Percentiles rank a stretch among this genome's conserved stretches.
These are phyloP conservation scores for Equus quagga DNA, from an alignment of 2,113 vertebrate genomes.

Conservation along the genomic window DNA sequence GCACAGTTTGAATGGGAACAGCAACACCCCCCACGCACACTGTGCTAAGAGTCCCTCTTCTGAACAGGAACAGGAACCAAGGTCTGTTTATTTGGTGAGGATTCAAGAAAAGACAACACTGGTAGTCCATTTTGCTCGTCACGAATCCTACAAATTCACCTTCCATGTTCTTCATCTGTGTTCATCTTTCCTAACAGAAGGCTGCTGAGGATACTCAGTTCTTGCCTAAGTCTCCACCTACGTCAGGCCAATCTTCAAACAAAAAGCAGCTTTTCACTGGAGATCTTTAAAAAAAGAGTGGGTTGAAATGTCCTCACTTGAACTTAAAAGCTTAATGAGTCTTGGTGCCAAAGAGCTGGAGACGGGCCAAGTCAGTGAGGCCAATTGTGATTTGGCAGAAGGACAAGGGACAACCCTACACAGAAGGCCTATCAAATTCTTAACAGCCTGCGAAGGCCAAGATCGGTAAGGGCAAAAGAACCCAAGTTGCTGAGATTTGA, in stretches of 20 bases:
- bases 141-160: background rate
- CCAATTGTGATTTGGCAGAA: slow-evolving; percentile 81
- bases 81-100: background rate
- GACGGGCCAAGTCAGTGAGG: slow-evolving; percentile 76
- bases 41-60: slow-evolving; percentile 32
- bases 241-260: slow-evolving; percentile 56
- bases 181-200: slow-evolving; percentile 55
- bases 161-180: slow-evolving; percentile 38
- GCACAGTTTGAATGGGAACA: background rate
- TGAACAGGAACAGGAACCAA: slow-evolving; percentile 37
- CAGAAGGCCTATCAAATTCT: slow-evolving; percentile 73
- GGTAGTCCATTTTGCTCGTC: slow-evolving; percentile 15
- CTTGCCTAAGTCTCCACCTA: slow-evolving; percentile 58
- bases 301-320: slow-evolving; percentile 84
- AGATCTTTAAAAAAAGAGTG: slow-evolving; percentile 60
- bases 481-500: slow-evolving; percentile 36
- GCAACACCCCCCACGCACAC: background rate
- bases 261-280: slow-evolving; percentile 72
- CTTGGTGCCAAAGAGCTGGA: slow-evolving; percentile 82
- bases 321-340: slow-evolving; percentile 86
- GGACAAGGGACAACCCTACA: slow-evolving; percentile 67
- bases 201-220: background rate
- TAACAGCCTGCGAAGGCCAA: slow-evolving; percentile 20
- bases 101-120: background rate
- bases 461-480: slow-evolving; percentile 2